Evolutionary conservation across 2,888 invertebrate genomes (phyloP).

Genomic region (Glyphotaelius pellucidus): DNA sequence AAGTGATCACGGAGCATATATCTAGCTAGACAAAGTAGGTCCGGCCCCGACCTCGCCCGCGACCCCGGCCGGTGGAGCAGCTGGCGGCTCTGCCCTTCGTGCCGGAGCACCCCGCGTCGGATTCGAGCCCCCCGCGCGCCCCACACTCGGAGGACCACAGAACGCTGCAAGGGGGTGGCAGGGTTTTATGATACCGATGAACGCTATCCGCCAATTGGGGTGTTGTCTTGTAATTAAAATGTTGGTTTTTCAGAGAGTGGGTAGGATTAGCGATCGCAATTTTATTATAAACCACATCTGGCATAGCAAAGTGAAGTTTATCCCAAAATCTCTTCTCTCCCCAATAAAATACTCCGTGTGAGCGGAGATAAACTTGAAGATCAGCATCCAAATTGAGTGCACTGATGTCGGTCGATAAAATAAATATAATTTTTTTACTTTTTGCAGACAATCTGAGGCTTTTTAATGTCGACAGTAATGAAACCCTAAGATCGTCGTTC

Average conservation of each 20-base stretch:
- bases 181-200: slow-evolving; percentile 72
- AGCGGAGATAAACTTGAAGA: slow-evolving; percentile 83
- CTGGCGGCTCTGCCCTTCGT: slow-evolving; percentile 9
- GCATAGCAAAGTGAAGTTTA: slow-evolving; percentile 89
- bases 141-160: slow-evolving; percentile 68
- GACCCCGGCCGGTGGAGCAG: neutral
- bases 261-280: slow-evolving; percentile 80
- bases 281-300: slow-evolving; percentile 82
- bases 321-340: slow-evolving; percentile 94
- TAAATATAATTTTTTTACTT: slow-evolving; percentile 76
- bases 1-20: slow-evolving; percentile 38
- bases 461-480: slow-evolving; percentile 75
- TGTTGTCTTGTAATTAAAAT: slow-evolving; percentile 81
- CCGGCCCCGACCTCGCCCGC: slow-evolving; percentile 32
- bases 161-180: slow-evolving; percentile 68
- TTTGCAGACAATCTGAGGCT: slow-evolving; percentile 71
- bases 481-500: slow-evolving; percentile 79
- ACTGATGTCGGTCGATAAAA: slow-evolving; percentile 81
- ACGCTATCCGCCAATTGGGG: slow-evolving; percentile 81
- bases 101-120: neutral
- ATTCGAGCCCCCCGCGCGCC: neutral
- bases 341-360: slow-evolving; percentile 85
- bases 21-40: slow-evolving; percentile 63
- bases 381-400: slow-evolving; percentile 86
- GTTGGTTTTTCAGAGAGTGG: slow-evolving; percentile 76